These are phyloP conservation scores for Atta texana DNA, from an alignment of 1,140 invertebrate species.

Conservation along the genomic window DNA sequence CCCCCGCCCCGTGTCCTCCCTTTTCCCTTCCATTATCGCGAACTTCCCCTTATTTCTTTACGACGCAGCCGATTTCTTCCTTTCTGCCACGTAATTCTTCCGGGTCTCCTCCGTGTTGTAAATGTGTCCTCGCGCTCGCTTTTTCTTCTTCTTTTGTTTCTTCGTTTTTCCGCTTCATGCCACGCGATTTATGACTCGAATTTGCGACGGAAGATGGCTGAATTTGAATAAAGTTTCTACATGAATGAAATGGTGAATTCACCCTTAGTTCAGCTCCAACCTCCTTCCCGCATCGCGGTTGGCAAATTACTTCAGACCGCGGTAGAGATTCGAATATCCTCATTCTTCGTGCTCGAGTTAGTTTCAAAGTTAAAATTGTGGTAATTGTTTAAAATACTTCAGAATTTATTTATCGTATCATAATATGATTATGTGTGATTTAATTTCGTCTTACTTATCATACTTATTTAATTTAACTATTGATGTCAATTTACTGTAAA, in stretches of 20 bases:
- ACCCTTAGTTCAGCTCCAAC: not conserved
- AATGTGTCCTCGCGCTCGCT: not conserved
- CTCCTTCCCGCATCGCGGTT: not conserved
- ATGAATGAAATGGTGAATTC: slow-evolving; percentile 44
- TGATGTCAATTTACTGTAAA: not conserved
- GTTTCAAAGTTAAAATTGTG: slow-evolving; percentile 38
- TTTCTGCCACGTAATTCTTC: slow-evolving; percentile 21
- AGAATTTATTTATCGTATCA: slow-evolving; percentile 15
- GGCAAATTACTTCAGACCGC: slow-evolving; percentile 42
- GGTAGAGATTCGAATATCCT: slow-evolving; percentile 32
- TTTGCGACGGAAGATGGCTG: slow-evolving; percentile 16
- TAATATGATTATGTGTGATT: not conserved
- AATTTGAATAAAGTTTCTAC: slow-evolving; percentile 56
- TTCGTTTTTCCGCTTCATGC: not conserved
- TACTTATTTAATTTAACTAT: not conserved
- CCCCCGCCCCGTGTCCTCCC: too few species aligned
- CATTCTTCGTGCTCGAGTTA: slow-evolving; percentile 14
- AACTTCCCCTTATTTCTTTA: slow-evolving; percentile 18
- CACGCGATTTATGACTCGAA: slow-evolving; percentile 32
- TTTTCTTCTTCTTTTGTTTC: not conserved
- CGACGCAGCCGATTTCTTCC: slow-evolving; percentile 13
- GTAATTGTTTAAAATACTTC: slow-evolving; percentile 7
- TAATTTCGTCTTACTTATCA: not conserved
- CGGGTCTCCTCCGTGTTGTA: not conserved
- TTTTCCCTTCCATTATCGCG: not conserved